A percentile compares a stretch with the other conserved stretches of the same genome.
Evolutionary conservation across 2,888 invertebrate genomes (phyloP).

Genomic region (Sturmia bella): DNA sequence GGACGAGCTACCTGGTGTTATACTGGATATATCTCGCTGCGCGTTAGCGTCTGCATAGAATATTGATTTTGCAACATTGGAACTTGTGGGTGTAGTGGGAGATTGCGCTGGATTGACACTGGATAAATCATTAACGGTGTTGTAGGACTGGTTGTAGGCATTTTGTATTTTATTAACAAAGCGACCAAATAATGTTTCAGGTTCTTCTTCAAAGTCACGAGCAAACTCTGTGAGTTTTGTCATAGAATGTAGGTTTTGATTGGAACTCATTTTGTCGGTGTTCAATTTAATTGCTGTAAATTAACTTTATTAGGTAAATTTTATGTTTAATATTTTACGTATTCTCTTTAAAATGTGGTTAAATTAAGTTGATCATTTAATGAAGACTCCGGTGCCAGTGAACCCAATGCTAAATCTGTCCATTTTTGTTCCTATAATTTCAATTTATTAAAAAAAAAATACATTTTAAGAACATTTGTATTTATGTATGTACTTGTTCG

Average conservation of each 20-base stretch:
- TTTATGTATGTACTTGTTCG: conserved; percentile 88
- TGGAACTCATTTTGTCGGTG: conserved; percentile 67
- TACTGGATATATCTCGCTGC: conserved; percentile 48
- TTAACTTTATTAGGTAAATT: conserved; percentile 50
- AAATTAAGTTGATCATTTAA: conserved; percentile 80
- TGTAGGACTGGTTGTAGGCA: conserved; percentile 81
- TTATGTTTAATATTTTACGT: conserved; percentile 28
- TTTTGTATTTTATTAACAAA: conserved; percentile 82
- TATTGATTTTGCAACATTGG: conserved; percentile 73
- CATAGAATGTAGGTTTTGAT: conserved; percentile 85
- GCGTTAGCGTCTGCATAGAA: conserved; percentile 75
- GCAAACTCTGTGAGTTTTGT: conserved; percentile 90
- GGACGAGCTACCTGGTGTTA: conserved; percentile 59
- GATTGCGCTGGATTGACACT: conserved; percentile 69
- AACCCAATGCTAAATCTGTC: conserved; percentile 85
- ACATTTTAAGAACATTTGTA: background rate
- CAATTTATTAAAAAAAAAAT: background rate
- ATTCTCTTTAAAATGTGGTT: conserved; percentile 78
- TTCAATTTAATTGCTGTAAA: conserved; percentile 59
- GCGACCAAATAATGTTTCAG: conserved; percentile 80
- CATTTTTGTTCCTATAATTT: conserved; percentile 85
- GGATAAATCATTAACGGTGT: conserved; percentile 80
- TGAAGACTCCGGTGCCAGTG: conserved; percentile 80
- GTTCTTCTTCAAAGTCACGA: conserved; percentile 82
- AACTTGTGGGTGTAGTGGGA: conserved; percentile 44